phyloP scores from a whole-genome alignment of 2,888 invertebrate genomes.

The Pristionchus exspectatus region DNA sequence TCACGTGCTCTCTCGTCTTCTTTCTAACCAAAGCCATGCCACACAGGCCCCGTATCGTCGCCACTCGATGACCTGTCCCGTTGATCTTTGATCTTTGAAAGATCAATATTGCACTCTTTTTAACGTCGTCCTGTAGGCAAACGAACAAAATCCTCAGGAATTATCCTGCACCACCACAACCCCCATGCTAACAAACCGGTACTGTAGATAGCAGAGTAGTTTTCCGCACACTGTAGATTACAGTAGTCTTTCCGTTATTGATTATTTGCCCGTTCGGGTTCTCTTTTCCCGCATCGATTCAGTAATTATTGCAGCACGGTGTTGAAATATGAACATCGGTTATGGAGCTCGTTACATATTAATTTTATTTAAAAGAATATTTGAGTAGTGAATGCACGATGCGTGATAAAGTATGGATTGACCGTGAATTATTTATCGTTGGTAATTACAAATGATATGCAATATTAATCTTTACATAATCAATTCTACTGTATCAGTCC shows the following conservation, averaged over 20 bases:
- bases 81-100: neutral
- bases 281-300: slow-evolving; percentile 22
- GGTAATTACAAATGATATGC: no score
- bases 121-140: neutral
- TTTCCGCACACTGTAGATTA: neutral
- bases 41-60: slow-evolving; percentile 12
- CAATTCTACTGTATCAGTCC: neutral
- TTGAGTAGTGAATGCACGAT: neutral
- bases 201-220: neutral
- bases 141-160: neutral
- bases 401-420: neutral
- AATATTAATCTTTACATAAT: no score
- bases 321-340: neutral
- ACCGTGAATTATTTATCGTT: no score
- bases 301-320: slow-evolving; percentile 8
- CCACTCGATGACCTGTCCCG: neutral
- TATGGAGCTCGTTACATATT: neutral
- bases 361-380: neutral
- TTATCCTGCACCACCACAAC: neutral
- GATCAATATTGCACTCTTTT: neutral
- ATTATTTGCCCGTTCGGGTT: neutral
- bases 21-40: no score
- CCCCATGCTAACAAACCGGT: neutral
- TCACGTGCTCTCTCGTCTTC: neutral
- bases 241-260: neutral